Conservation (phyloP, 2,888 invertebrate genomes). For the Xestobium rufovillosum region DNA sequence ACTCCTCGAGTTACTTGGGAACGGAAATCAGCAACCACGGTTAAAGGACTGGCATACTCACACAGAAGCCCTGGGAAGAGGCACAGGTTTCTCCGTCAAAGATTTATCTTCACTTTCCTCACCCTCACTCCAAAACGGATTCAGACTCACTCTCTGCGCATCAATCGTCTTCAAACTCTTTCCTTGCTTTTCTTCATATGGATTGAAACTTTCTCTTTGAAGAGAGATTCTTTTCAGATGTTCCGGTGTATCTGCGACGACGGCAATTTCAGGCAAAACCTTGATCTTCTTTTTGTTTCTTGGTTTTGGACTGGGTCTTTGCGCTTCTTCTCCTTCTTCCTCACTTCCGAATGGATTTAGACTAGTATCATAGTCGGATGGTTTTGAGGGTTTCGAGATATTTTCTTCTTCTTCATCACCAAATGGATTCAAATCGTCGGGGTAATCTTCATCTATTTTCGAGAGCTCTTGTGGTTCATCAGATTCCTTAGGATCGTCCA, state of each 20-base stretch:
- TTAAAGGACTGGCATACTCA: too few relatives aligned
- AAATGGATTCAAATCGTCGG: slow-evolving; percentile 78
- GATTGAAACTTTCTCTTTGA: slow-evolving; percentile 25
- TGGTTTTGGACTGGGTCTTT: slow-evolving; percentile 31
- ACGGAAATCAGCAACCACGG: too few relatives aligned
- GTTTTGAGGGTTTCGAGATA: slow-evolving; percentile 24
- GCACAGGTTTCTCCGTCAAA: slow-evolving; percentile 38
- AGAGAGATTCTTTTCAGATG: slow-evolving; percentile 15
- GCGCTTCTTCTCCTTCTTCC: slow-evolving; percentile 35
- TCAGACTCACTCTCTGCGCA: slow-evolving; percentile 48
- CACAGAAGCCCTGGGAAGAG: slow-evolving; percentile 45
- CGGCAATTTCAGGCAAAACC: slow-evolving; percentile 14
- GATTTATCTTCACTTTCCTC: slow-evolving; percentile 57
- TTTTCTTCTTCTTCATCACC: slow-evolving; percentile 53
- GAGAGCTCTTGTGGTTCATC: slow-evolving; percentile 3
- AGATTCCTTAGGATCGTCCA: neutral
- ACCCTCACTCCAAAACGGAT: slow-evolving; percentile 69
- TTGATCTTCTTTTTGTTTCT: slow-evolving; percentile 20
- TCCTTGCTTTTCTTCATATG: slow-evolving; percentile 30
- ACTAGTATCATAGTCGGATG: slow-evolving; percentile 25
- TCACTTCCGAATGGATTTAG: slow-evolving; percentile 41
- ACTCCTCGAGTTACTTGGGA: too few relatives aligned
- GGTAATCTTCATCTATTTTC: slow-evolving; percentile 48
- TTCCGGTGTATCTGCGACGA: slow-evolving; percentile 16
- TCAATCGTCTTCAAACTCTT: slow-evolving; percentile 24